Base-by-base conservation (phyloP, 2,797 vertebrate genomes). In the Odontamblyopus rebecca region DNA sequence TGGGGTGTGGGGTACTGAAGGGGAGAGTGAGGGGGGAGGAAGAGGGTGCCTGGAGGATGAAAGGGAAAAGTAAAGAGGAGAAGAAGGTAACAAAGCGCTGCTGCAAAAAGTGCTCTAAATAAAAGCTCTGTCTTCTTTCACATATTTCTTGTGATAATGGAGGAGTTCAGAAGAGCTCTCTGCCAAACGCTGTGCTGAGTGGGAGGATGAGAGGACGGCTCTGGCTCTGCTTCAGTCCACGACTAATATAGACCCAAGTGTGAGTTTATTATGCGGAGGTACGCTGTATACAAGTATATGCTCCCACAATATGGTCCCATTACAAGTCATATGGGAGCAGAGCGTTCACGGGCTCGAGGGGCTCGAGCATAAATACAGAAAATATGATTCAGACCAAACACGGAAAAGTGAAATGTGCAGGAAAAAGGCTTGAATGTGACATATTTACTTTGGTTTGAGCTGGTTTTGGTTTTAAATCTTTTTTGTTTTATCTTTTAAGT, bases 151-250 rank as follows among this genome's bases (percentile, higher is more conserved):
- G 53, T 54, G 19, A n/a, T 54, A 54, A n/a, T 23, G 53, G 53
- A 54, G 53, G 53, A 54, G 19, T 54, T 54, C 53, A n/a, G 53
- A 30, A 61, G 29, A 7, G 29, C 30, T 65, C 19, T 48, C 63
- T 65, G 63, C 63, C 61, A 63, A 63, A 63, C 30, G 6, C 32
- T 19, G 60, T n/a, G 60, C 5, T 5, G 32, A 62, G 62, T 65
- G 41, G 63, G 63, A 48, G 26, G 63, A 65, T 26, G 63, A 26
- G 63, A 48, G 38, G n/a, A 48, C n/a, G 11, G 61, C 61, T 63
- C 13, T 63, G 61, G 61, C 35, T 13, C 6, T 9, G 63, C 38
- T 65, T 48, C 38, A 65, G 38, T 16, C 41, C 63, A 7, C n/a
- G n/a, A 48, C 38, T 27, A 29, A 65, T 48, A 65, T 65, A 48